These are phyloP conservation scores for Sesia bembeciformis DNA, from an alignment of 2,888 invertebrate genomes.

Conservation along the genomic window DNA sequence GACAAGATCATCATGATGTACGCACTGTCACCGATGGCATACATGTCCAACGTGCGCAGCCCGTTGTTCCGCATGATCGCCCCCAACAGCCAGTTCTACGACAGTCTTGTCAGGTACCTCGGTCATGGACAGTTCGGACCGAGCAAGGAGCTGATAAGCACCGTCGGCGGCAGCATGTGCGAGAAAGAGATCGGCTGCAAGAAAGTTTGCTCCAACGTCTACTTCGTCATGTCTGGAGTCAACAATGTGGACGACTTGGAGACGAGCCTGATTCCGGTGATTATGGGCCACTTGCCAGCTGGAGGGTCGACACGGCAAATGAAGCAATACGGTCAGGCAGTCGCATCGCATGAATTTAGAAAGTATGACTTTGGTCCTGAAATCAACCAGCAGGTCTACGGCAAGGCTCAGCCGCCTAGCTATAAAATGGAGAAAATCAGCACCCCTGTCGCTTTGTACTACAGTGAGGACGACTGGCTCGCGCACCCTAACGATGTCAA, in stretches of 20 bases:
- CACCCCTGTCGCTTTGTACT: slow-evolving; percentile 53
- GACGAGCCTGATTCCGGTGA: slow-evolving; percentile 63
- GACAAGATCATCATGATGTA: slow-evolving; percentile 52
- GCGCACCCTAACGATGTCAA: slow-evolving; percentile 75
- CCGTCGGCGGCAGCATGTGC: slow-evolving; percentile 48
- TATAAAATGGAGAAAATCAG: slow-evolving; percentile 51
- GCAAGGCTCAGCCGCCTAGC: slow-evolving; percentile 37
- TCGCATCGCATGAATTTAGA: slow-evolving; percentile 42
- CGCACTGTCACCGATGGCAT: slow-evolving; percentile 60
- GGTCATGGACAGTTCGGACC: slow-evolving; percentile 47
- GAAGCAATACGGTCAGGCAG: slow-evolving; percentile 72
- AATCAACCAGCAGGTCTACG: slow-evolving; percentile 51
- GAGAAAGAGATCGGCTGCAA: slow-evolving; percentile 47
- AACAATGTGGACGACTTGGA: slow-evolving; percentile 69
- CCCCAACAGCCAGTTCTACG: slow-evolving; percentile 37
- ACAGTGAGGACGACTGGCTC: slow-evolving; percentile 78
- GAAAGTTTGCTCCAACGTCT: slow-evolving; percentile 73
- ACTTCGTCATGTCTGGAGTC: slow-evolving; percentile 77
- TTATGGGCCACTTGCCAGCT: slow-evolving; percentile 70
- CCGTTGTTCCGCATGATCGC: slow-evolving; percentile 56
- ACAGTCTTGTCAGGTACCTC: slow-evolving; percentile 27
- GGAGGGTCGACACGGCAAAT: slow-evolving; percentile 71
- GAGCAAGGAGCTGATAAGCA: slow-evolving; percentile 30
- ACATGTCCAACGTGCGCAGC: slow-evolving; percentile 54
- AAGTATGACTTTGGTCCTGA: slow-evolving; percentile 50